phyloP scores from a whole-genome alignment of 2,797 vertebrate species.

The Gephyroberyx darwinii region DNA sequence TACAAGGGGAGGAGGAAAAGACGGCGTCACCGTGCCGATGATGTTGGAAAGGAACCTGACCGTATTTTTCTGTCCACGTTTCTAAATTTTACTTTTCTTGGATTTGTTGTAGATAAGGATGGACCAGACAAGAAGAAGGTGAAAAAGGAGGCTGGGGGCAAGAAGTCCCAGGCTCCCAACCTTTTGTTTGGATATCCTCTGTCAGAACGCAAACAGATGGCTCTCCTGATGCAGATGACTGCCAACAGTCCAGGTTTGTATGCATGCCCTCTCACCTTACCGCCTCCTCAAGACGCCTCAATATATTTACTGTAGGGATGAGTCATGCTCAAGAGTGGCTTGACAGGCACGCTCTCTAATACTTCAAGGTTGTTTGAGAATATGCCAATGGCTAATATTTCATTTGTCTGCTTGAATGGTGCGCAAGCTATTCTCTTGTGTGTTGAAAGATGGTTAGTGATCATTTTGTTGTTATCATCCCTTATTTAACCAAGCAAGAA shows the following conservation, averaged over 20 bases:
- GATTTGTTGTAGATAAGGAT: slow-evolving; percentile 92
- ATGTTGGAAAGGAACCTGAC: background rate
- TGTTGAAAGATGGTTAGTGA: background rate
- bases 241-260: slow-evolving; percentile 97
- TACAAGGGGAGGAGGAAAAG: slow-evolving; percentile 71
- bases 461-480: background rate
- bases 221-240: slow-evolving; percentile 99
- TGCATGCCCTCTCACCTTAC: slow-evolving; percentile 23
- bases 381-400: background rate
- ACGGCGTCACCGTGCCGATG: slow-evolving; percentile 22
- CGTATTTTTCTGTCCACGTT: background rate
- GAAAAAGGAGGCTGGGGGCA: slow-evolving; percentile 93
- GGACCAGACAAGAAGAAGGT: slow-evolving; percentile 97
- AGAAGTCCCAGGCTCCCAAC: slow-evolving; percentile 93
- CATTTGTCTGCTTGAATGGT: background rate
- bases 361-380: slow-evolving; percentile 27
- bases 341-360: background rate
- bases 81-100: slow-evolving; percentile 11
- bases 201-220: slow-evolving; percentile 99
- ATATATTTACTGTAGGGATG: slow-evolving; percentile 32
- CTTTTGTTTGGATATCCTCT: slow-evolving; percentile 98
- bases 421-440: background rate
- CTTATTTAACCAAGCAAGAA: background rate
- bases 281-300: slow-evolving; percentile 31
- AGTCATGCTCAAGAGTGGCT: slow-evolving; percentile 33